These are phyloP conservation scores for Pagrus major DNA, from an alignment of 2,113 vertebrate species.

Conservation along the genomic window DNA sequence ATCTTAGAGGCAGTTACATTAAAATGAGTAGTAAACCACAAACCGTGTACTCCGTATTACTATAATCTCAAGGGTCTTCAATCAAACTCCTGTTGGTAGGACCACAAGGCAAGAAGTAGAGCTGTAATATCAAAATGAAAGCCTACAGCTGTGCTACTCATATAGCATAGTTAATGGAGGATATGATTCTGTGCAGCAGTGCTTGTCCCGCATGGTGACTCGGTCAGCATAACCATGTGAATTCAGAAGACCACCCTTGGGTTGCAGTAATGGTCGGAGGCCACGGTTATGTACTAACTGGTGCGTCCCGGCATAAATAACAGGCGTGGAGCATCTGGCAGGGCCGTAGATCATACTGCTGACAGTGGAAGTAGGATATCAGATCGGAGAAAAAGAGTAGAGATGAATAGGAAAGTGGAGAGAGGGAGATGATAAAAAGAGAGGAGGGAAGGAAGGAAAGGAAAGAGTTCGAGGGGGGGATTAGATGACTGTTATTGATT, in stretches of 20 bases:
- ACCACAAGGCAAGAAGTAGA: conserved; percentile 61
- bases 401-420: conserved; percentile 66
- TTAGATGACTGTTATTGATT: conserved; percentile 83
- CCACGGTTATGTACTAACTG: conserved; percentile 76
- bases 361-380: conserved; percentile 77
- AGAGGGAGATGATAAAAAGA: conserved; percentile 58
- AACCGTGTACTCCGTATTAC: conserved; percentile 58
- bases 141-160: conserved; percentile 66
- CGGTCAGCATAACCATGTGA: conserved; percentile 70
- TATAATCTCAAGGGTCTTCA: conserved; percentile 70
- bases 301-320: conserved; percentile 78
- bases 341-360: conserved; percentile 79
- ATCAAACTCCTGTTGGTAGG: conserved; percentile 69
- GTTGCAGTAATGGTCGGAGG: conserved; percentile 64
- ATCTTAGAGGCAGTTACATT: conserved; percentile 53
- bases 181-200: conserved; percentile 71
- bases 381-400: conserved; percentile 62
- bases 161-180: conserved; percentile 68
- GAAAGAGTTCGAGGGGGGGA: conserved; percentile 46
- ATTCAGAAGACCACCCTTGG: conserved; percentile 74
- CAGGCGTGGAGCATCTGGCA: conserved; percentile 66
- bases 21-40: conserved; percentile 67
- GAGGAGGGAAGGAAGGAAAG: conserved; percentile 39
- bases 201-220: conserved; percentile 81
- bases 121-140: conserved; percentile 70